Percentiles rank a stretch among this genome's conserved stretches.
Evolutionary conservation across 2,113 vertebrate species (phyloP).

Genomic region (Tonatia bakeri): DNA sequence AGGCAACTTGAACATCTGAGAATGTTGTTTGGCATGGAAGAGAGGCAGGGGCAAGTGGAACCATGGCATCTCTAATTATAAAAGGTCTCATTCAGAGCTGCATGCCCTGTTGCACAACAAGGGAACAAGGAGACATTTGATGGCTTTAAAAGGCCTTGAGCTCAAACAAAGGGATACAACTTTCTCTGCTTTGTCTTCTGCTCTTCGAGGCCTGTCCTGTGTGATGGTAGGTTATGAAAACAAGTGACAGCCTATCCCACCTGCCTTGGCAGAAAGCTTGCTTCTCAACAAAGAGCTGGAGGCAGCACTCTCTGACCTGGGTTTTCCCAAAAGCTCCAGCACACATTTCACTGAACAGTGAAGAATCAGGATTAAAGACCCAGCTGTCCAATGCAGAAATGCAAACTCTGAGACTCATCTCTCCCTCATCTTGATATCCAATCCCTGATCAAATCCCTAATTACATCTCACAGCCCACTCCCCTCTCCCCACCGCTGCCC

Average conservation of each 20-base stretch:
- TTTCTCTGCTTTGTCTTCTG: constrained; percentile 54
- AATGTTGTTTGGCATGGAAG: background rate
- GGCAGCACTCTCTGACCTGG: background rate
- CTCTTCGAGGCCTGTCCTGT: background rate
- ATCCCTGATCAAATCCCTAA: background rate
- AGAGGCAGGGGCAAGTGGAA: constrained; percentile 44
- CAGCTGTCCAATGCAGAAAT: background rate
- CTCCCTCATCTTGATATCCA: too few species aligned
- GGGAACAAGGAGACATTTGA: constrained; percentile 53
- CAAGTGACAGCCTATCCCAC: background rate
- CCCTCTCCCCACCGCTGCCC: background rate
- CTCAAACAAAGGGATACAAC: background rate
- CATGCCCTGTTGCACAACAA: constrained; percentile 8
- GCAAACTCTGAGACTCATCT: background rate
- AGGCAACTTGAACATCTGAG: background rate
- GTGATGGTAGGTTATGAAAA: constrained; percentile 50
- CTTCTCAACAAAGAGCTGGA: background rate
- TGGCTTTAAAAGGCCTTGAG: constrained; percentile 30
- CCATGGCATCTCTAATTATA: constrained; percentile 40
- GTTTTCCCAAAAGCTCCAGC: background rate
- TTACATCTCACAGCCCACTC: fast-evolving
- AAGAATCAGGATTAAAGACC: background rate
- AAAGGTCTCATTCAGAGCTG: constrained; percentile 60
- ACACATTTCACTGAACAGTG: background rate
- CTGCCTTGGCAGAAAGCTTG: background rate